phyloP scores from a whole-genome alignment of 64 coral and sea anemone genomes.

The Acropora yongei region DNA sequence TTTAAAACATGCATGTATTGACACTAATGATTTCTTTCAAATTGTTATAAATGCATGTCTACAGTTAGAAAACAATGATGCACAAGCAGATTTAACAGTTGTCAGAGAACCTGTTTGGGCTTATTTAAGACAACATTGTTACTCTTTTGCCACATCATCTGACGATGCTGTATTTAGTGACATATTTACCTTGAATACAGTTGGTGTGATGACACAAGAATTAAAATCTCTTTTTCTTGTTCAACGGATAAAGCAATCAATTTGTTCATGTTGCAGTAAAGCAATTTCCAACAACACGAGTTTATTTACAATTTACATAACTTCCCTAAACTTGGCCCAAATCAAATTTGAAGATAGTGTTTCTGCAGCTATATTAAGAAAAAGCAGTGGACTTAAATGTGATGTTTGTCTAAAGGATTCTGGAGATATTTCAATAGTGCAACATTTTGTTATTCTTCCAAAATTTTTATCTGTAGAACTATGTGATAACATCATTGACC shows the following conservation, averaged over 20 bases:
- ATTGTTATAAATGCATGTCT: too few species aligned
- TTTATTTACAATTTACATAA: constrained; percentile 2
- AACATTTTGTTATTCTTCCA: background rate
- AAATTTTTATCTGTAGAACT: constrained; percentile 3
- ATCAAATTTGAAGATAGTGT: constrained; percentile 1
- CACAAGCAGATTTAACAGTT: too few species aligned
- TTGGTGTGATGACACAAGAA: too few species aligned
- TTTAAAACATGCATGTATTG: constrained; percentile 8
- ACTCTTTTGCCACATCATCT: too few species aligned
- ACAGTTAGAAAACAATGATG: too few species aligned
- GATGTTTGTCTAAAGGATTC: background rate
- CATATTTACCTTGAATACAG: too few species aligned
- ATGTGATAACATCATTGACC: background rate
- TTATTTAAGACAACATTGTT: too few species aligned
- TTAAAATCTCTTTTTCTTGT: constrained; percentile 7
- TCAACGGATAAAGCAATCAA: background rate
- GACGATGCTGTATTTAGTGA: too few species aligned
- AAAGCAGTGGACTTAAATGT: constrained; percentile 5
- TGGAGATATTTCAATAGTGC: too few species aligned
- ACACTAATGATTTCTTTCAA: constrained; percentile 21
- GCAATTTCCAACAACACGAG: background rate
- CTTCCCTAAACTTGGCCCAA: background rate
- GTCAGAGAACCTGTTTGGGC: too few species aligned
- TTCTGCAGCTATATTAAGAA: constrained; percentile 18
- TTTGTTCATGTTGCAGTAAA: background rate